phyloP scores from a whole-genome alignment of 2,113 vertebrate species.

The Vanacampus margaritifer region DNA sequence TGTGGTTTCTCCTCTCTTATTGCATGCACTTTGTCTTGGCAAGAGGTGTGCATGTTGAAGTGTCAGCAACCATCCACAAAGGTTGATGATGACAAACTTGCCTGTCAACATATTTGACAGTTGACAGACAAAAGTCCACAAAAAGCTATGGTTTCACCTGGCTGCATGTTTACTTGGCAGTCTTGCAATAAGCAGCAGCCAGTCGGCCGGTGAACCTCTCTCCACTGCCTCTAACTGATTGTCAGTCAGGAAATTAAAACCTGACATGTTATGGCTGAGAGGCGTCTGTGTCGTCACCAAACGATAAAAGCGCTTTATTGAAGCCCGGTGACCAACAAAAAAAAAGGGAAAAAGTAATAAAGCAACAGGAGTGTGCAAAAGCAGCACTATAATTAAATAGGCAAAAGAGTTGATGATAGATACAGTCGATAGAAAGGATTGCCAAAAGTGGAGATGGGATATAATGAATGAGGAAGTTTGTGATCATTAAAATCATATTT shows the following conservation, averaged over 20 bases:
- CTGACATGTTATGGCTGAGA: conserved; percentile 19
- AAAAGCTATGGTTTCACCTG: neutral
- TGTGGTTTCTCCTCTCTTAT: neutral
- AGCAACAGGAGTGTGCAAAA: conserved; percentile 28
- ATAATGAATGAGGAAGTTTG: neutral
- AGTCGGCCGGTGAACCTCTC: conserved; percentile 36
- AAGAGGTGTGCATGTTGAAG: neutral
- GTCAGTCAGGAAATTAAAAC: conserved; percentile 75
- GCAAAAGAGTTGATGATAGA: conserved; percentile 5
- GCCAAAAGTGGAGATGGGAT: neutral
- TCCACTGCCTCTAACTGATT: conserved; percentile 46
- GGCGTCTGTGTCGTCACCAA: conserved; percentile 27
- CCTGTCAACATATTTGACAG: neutral
- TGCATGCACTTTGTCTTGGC: neutral
- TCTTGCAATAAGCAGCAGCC: conserved; percentile 11
- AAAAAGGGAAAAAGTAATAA: conserved; percentile 64
- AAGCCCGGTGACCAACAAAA: conserved; percentile 31
- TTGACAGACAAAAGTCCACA: neutral
- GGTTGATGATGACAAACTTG: neutral
- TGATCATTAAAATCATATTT: neutral
- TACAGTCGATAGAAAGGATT: neutral
- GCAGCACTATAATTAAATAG: conserved; percentile 49
- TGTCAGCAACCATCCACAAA: neutral
- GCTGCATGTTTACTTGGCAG: neutral
- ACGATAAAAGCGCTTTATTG: conserved; percentile 70